Conservation (phyloP, 2,797 vertebrate species). For the Alca torda region DNA sequence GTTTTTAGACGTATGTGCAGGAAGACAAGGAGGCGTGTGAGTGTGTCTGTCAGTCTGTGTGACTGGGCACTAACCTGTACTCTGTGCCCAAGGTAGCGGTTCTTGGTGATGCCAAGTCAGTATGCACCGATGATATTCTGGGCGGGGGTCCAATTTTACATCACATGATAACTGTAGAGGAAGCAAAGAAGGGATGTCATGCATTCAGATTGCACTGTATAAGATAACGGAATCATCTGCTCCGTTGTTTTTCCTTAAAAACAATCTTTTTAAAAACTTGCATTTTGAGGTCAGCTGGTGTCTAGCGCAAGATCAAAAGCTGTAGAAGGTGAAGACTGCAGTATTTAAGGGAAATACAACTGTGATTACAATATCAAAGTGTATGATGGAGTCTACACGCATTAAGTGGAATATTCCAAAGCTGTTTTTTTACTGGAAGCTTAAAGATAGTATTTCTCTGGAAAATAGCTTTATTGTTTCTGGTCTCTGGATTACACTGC, state of each 20-base stretch:
- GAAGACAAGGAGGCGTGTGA: not conserved
- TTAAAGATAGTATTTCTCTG: not conserved
- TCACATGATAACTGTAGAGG: conserved; percentile 92
- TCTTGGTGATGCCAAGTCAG: conserved; percentile 99
- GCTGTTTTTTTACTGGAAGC: not conserved
- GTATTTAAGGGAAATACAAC: not conserved
- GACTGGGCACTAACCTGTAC: conserved; percentile 86
- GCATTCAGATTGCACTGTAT: not conserved
- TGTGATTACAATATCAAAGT: not conserved
- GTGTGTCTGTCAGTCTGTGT: not conserved
- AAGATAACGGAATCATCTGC: not conserved
- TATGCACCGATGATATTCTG: conserved; percentile 98
- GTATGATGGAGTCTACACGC: not conserved
- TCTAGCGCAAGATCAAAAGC: not conserved
- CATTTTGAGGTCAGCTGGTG: not conserved
- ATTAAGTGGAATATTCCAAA: conserved; percentile 1
- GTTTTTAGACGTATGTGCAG: not conserved
- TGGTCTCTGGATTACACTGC: not conserved
- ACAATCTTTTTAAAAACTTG: not conserved
- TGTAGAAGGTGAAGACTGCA: not conserved
- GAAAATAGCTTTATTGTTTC: not conserved
- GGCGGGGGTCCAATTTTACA: conserved; percentile 95
- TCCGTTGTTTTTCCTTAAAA: not conserved
- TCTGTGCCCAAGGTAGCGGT: conserved; percentile 98
- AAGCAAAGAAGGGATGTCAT: conserved; percentile 37